Conservation (phyloP, 1,140 invertebrate genomes). For the Microplitis mediator region DNA sequence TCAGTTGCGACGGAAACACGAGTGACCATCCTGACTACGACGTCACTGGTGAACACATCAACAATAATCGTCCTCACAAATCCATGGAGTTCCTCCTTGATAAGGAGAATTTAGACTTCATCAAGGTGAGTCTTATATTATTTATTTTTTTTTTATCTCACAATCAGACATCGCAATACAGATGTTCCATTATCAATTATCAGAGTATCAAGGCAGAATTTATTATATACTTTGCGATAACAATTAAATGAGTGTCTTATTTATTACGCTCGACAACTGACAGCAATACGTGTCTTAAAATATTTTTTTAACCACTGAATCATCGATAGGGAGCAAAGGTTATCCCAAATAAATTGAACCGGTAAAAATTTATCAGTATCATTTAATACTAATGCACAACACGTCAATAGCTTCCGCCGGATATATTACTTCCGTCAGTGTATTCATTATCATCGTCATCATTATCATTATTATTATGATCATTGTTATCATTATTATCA, state of each 20-base stretch:
- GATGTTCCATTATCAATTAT: no score
- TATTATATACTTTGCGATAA: neutral
- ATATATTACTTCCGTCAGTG: constrained; percentile 22
- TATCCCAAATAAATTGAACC: neutral
- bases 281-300: no score
- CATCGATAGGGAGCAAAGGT: neutral
- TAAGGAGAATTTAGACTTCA: constrained; percentile 81
- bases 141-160: no score
- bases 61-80: constrained; percentile 73
- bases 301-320: no score
- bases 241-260: no score
- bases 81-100: constrained; percentile 93
- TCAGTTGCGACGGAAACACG: constrained; percentile 43
- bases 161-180: no score
- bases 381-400: constrained; percentile 2
- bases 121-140: constrained; percentile 66
- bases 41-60: constrained; percentile 48
- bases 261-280: no score
- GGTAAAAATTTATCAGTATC: neutral
- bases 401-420: constrained; percentile 24
- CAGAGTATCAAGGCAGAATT: constrained; percentile 4
- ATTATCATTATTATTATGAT: constrained; percentile 17
- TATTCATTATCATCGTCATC: constrained; percentile 12
- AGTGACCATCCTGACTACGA: constrained; percentile 28
- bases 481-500: neutral